phyloP scores from a whole-genome alignment of 2,888 invertebrate genomes.

The Lochmaea capreae region DNA sequence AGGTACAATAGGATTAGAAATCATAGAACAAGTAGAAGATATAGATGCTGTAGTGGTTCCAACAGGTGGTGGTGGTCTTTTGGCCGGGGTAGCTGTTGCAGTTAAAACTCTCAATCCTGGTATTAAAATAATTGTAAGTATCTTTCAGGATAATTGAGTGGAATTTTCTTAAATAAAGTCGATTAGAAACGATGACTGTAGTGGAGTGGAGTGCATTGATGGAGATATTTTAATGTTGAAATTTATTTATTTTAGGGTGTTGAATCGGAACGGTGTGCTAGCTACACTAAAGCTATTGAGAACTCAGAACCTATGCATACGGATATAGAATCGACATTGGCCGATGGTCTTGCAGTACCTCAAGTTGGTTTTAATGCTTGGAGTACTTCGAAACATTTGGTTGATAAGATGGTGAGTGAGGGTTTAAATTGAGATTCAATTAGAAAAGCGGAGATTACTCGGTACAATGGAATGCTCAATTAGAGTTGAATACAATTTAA shows the following conservation, averaged over 20 bases:
- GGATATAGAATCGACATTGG: conserved; percentile 70
- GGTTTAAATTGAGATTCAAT: background rate
- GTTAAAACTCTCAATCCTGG: conserved; percentile 87
- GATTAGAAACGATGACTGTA: too few species aligned
- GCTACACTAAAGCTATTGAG: conserved; percentile 77
- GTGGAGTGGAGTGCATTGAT: too few species aligned
- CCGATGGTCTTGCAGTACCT: conserved; percentile 79
- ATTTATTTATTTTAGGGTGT: conserved; percentile 72
- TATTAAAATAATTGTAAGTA: conserved; percentile 85
- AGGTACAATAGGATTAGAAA: conserved; percentile 93
- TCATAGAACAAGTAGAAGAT: conserved; percentile 88
- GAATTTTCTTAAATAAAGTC: background rate
- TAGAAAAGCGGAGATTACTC: too few species aligned
- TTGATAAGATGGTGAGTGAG: conserved; percentile 74
- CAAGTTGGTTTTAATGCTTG: conserved; percentile 77
- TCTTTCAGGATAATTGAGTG: background rate
- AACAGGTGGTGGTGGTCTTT: conserved; percentile 92
- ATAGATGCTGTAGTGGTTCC: conserved; percentile 90
- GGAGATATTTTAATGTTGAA: too few species aligned
- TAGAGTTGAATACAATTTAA: too few species aligned
- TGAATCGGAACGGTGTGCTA: conserved; percentile 91
- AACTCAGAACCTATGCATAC: conserved; percentile 70
- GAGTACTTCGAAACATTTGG: conserved; percentile 70
- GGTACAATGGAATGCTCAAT: too few species aligned
- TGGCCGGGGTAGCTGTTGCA: conserved; percentile 91